Base-by-base conservation (phyloP, 1,140 invertebrate genomes). In the Acromyrmex heyeri region DNA sequence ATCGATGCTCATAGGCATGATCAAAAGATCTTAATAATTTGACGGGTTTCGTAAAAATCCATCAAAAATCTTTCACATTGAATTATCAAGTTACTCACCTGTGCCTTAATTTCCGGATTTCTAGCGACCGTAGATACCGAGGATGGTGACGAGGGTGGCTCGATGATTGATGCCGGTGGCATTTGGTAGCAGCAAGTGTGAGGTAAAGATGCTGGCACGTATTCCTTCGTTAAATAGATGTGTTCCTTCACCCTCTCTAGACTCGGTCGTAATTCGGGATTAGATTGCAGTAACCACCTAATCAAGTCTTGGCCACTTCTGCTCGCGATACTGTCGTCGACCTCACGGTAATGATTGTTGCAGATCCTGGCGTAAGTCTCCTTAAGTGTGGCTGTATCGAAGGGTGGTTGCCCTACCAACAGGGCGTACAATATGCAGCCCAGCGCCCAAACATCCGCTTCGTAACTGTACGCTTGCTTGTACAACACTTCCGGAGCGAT, bases 401-500 rank as follows among this genome's bases (percentile, higher is more conserved):
- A 97, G 12, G 97, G 97, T 14, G 97, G 97, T 72, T 96, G 96
- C 0, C 97, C 97, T 21, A 97, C 96, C 21, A 97, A 92, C 85
- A 97, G 91, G 3, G 97, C 97, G 91, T 97, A 96, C 89, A 96
- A 93, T 65, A 96, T 96, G 88, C 96, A 97, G 14, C 97, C 97
- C 27, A 97, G 92, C 5, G 97, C 97, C 97, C 97, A 97, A 24
- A 97, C 95, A 93, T 97, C 97, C 5, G 97, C 97, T 93, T 97
- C 96, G 93, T 96, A 97, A 85, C 96, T 96, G 93, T 97, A 97
- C 10, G 97, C 96, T 90, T 96, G 95, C 91, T 97, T 97, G 76
- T 96, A 96, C 18, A 97, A 92, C 3, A 97, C 97, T 93, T 97
- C 97, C 55, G 97, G 97, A 4, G 97, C 97, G 87, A 97, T 97